phyloP scores from a whole-genome alignment of 1,140 invertebrate genomes.

The Microplitis mediator region DNA sequence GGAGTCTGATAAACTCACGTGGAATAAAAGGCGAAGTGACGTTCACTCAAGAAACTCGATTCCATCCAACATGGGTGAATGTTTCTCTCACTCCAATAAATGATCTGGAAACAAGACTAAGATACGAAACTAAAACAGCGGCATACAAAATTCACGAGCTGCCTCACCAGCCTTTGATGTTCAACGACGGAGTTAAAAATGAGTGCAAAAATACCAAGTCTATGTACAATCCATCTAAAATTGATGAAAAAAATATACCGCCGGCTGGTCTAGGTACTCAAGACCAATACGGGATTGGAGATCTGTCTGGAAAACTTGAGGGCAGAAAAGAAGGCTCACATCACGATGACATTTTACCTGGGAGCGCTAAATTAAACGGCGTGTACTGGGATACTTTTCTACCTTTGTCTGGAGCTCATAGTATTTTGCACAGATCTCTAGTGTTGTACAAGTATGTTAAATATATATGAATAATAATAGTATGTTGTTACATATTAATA shows the following conservation, averaged over 20 bases:
- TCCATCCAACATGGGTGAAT: constrained; percentile 81
- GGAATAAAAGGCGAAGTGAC: constrained; percentile 82
- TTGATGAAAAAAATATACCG: constrained; percentile 64
- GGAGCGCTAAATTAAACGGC: constrained; percentile 73
- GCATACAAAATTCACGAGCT: constrained; percentile 74
- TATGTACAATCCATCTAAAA: constrained; percentile 73
- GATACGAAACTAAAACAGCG: constrained; percentile 67
- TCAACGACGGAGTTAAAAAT: constrained; percentile 55
- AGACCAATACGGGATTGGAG: constrained; percentile 87
- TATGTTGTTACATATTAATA: background rate
- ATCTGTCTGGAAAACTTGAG: constrained; percentile 87
- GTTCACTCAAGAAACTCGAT: constrained; percentile 81
- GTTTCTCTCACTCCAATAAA: constrained; percentile 73
- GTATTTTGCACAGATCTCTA: constrained; percentile 80
- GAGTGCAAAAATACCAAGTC: constrained; percentile 67
- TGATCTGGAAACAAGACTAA: constrained; percentile 69
- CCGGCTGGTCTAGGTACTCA: constrained; percentile 78
- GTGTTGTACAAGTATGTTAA: constrained; percentile 77
- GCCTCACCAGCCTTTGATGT: constrained; percentile 67
- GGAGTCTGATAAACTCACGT: constrained; percentile 76
- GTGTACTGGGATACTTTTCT: constrained; percentile 84
- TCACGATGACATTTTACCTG: constrained; percentile 70
- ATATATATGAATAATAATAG: constrained; percentile 9
- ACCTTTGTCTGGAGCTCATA: constrained; percentile 80
- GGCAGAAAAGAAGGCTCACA: constrained; percentile 72